A percentile compares a stretch with the other conserved stretches of the same genome.
phyloP scores from a whole-genome alignment of 2,797 vertebrate species.

The Capromys pilorides region DNA sequence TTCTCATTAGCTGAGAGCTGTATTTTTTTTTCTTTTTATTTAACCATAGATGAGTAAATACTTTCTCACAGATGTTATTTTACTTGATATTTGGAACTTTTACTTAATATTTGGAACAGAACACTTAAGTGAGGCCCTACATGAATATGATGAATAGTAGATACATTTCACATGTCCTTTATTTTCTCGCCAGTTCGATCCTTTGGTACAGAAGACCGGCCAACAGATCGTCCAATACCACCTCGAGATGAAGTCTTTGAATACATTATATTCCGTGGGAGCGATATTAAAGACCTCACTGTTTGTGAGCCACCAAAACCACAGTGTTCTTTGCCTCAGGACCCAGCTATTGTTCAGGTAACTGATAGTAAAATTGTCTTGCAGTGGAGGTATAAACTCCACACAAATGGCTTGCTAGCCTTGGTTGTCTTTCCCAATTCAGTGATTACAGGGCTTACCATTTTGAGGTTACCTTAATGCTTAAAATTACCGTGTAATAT shows the following conservation, averaged over 20 bases:
- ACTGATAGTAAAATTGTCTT: conserved; percentile 55
- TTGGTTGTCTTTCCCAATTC: not conserved
- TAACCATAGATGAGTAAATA: conserved; percentile 22
- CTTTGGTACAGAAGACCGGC: conserved; percentile 97
- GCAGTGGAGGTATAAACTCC: not conserved
- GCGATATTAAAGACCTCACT: conserved; percentile 99
- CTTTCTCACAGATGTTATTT: conserved; percentile 24
- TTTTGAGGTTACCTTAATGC: conserved; percentile 51
- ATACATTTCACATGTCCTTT: not conserved
- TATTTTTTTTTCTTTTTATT: not conserved
- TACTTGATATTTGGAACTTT: too few species aligned
- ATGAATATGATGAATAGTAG: not conserved
- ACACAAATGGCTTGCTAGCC: not conserved
- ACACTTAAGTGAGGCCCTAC: not conserved
- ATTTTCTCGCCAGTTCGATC: conserved; percentile 91
- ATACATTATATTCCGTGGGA: conserved; percentile 98
- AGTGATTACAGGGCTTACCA: not conserved
- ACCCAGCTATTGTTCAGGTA: conserved; percentile 98
- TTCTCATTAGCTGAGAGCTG: not conserved
- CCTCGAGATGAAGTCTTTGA: conserved; percentile 98
- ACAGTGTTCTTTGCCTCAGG: conserved; percentile 94
- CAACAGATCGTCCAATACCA: conserved; percentile 97
- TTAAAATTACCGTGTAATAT: conserved; percentile 42
- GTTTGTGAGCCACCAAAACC: conserved; percentile 98
- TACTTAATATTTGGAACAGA: conserved; percentile 31